Evolutionary conservation across 1,140 invertebrate genomes (phyloP).

Genomic region (Euschistus heros): DNA sequence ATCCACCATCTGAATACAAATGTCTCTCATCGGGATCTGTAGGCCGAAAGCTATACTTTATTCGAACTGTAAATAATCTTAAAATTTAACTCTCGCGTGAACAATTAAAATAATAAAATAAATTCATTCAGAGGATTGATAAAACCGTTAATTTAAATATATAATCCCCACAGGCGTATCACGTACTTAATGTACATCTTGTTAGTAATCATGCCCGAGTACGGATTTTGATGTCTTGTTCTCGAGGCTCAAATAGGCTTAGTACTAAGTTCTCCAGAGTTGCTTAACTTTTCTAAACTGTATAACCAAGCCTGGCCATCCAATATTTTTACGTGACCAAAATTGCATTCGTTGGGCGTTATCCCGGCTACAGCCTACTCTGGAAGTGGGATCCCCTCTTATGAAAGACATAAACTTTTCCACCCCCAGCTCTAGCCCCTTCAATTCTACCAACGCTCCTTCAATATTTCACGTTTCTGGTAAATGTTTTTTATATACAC

Average conservation of each 20-base stretch:
- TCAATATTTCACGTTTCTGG: slow-evolving; percentile 17
- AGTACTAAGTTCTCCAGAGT: slow-evolving; percentile 1
- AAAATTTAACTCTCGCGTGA: too few relatives aligned
- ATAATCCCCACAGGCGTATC: too few relatives aligned
- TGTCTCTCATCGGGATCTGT: neutral
- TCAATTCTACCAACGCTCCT: neutral
- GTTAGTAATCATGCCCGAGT: too few relatives aligned
- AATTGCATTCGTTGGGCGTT: slow-evolving; percentile 15
- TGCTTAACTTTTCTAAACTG: slow-evolving; percentile 11
- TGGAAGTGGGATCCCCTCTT: slow-evolving; percentile 1
- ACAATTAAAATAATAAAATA: too few relatives aligned
- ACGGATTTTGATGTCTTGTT: slow-evolving; percentile 5
- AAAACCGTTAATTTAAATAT: too few relatives aligned
- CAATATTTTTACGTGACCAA: slow-evolving; percentile 23
- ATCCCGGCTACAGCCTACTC: neutral
- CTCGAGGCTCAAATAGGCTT: slow-evolving; percentile 2
- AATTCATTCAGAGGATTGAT: too few relatives aligned
- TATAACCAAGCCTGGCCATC: neutral
- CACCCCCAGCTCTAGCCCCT: neutral
- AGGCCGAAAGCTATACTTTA: too few relatives aligned
- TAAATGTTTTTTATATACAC: slow-evolving; percentile 2
- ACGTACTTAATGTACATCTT: too few relatives aligned
- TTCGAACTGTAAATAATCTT: too few relatives aligned
- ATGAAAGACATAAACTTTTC: slow-evolving; percentile 20
- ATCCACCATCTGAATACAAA: slow-evolving; percentile 12